Percentiles rank a stretch among this genome's conserved stretches.
These are phyloP conservation scores for Halocaridina rubra DNA, from an alignment of 2,888 invertebrate genomes.

Conservation along the genomic window DNA sequence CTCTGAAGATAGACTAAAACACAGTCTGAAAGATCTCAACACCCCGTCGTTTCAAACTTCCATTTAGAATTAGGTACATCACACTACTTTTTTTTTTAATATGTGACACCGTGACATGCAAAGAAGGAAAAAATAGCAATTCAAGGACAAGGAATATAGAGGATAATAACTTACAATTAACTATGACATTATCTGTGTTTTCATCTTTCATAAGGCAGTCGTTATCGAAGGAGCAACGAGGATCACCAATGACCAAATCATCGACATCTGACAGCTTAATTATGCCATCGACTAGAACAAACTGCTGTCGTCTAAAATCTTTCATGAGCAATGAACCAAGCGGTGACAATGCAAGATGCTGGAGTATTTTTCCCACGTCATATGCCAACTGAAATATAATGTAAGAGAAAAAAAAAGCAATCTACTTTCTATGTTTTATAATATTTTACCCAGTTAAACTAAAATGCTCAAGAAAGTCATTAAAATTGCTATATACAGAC, in stretches of 20 bases:
- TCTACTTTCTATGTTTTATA: not conserved
- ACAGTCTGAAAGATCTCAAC: no score
- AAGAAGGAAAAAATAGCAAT: not conserved
- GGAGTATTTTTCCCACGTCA: conserved; percentile 67
- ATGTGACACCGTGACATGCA: no score
- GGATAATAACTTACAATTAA: conserved; percentile 28
- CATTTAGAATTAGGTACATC: no score
- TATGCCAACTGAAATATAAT: conserved; percentile 67
- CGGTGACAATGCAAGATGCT: conserved; percentile 68
- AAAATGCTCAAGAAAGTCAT: no score
- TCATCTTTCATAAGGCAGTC: conserved; percentile 26
- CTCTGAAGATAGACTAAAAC: no score
- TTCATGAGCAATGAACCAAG: conserved; percentile 70
- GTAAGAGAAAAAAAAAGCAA: conserved; percentile 40
- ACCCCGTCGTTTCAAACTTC: no score
- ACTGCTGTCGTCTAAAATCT: conserved; percentile 71
- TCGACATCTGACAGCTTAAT: conserved; percentile 71
- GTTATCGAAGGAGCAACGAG: conserved; percentile 44
- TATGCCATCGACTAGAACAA: conserved; percentile 69
- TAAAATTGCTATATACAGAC: no score
- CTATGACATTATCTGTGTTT: not conserved
- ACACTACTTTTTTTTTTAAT: no score
- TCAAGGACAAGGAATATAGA: not conserved
- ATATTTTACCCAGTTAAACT: not conserved
- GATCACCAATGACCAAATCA: conserved; percentile 69